Evolutionary conservation across 1,140 invertebrate species (phyloP), one percentile per base, ranked within the genome.

Genomic region (Leptinotarsa undecemlineata): DNA sequence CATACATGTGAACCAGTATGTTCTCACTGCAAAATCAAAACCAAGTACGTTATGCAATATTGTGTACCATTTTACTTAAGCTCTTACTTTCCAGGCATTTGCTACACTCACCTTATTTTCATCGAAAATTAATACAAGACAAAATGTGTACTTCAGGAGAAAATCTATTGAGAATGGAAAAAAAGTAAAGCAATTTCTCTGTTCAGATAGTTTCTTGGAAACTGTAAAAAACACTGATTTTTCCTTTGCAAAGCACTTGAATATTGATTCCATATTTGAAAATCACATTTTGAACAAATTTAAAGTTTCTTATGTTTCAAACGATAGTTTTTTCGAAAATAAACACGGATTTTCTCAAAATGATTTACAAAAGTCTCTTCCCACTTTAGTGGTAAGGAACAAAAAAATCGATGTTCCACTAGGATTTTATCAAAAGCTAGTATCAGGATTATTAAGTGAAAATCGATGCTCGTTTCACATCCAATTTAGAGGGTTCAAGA

Each of bases 401-500:
- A 68, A 74, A n/a, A 80, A 74, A 73, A 23, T 81, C 13, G 73
- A 79, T 26, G 57, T 79, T 15, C 74, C 77, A 11, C 66, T 78
- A 33, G 73, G 76, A 57, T 83, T 84, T 71, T 84, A 82, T 77
- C 71, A 79, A 60, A 79, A 79, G 42, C 68, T 83, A 26, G 48
- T 81, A 1, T 48, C 81, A 17, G 78, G 79, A 20, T 75, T 84
- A 42, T 20, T 74, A 61, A 73, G 73, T 72, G 71, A 80, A 62
- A 82, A 84, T 68, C 81, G 77, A n/a, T 88, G 87, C 76, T 84
- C 80, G 21, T 89, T 86, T 77, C 85, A 86, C 73, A 81, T 89
- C 13, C 89, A 89, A 84, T 85, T 89, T 15, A 87, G 92, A 73
- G 87, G 87, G 48, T 95, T 95, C 81, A 95, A 94, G 85, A 94